phyloP scores from a whole-genome alignment of 2,888 invertebrate species.

The Endotricha flammealis region DNA sequence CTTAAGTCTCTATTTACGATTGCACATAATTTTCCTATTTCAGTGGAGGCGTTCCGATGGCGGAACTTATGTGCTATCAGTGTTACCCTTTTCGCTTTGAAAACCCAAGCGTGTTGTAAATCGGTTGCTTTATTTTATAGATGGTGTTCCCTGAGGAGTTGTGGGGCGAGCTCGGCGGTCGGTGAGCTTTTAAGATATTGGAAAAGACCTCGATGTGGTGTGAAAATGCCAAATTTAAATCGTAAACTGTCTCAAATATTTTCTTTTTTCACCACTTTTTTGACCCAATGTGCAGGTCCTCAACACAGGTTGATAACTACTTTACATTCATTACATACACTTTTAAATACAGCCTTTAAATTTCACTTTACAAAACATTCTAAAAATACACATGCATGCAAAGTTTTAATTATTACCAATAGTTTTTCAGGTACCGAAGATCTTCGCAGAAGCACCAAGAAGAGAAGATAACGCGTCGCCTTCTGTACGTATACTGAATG shows the following conservation, averaged over 20 bases:
- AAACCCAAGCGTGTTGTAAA: slow-evolving; percentile 69
- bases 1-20: slow-evolving; percentile 42
- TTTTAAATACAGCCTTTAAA: not conserved
- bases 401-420: slow-evolving; percentile 15
- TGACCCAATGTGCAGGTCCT: not conserved
- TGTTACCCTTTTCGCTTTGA: slow-evolving; percentile 62
- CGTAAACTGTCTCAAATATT: slow-evolving; percentile 25
- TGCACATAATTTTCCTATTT: slow-evolving; percentile 40
- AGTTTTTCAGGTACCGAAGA: slow-evolving; percentile 34
- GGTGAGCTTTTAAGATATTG: slow-evolving; percentile 68
- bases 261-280: slow-evolving; percentile 4
- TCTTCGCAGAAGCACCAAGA: slow-evolving; percentile 25
- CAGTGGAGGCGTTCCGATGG: slow-evolving; percentile 40
- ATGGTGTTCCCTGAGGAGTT: slow-evolving; percentile 57
- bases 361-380: not conserved
- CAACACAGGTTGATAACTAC: not conserved
- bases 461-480: slow-evolving; percentile 82
- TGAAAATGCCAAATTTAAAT: slow-evolving; percentile 46
- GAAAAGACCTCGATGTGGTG: slow-evolving; percentile 42
- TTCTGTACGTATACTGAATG: slow-evolving; percentile 99
- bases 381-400: not conserved
- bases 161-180: slow-evolving; percentile 42
- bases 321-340: not conserved
- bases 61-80: slow-evolving; percentile 60
- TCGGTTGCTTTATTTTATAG: slow-evolving; percentile 77